A percentile compares a stretch with the other conserved stretches of the same genome.
Evolutionary conservation across 2,113 vertebrate genomes (phyloP).

Genomic region (Rhinoderma darwinii): DNA sequence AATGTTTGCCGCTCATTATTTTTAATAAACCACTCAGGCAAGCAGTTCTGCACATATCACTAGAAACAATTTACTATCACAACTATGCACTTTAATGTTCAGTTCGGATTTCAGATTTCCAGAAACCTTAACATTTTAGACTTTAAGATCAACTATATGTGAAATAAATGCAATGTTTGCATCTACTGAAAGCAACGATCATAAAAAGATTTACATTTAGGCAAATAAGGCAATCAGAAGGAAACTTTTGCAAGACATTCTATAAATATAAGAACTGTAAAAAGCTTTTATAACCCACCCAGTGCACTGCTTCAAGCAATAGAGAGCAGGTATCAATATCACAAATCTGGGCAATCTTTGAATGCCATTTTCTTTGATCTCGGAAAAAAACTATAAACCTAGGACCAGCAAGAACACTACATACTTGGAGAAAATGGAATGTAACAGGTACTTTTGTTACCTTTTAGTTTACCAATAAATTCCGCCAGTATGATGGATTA

Average conservation of each 20-base stretch:
- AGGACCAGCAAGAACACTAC: neutral
- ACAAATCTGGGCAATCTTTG: neutral
- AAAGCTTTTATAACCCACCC: neutral
- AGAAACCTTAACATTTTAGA: neutral
- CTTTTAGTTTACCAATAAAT: too few species aligned
- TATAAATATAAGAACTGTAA: neutral
- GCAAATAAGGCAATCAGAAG: neutral
- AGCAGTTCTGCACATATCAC: neutral
- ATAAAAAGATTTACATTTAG: neutral
- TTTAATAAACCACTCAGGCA: conserved; percentile 2
- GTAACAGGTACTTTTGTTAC: neutral
- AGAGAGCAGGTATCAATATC: neutral
- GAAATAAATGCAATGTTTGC: neutral
- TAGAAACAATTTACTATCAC: neutral
- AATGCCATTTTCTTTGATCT: neutral
- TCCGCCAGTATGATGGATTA: too few species aligned
- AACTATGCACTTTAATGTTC: neutral
- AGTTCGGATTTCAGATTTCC: neutral
- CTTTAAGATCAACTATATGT: neutral
- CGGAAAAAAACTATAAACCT: neutral
- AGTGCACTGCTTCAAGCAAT: neutral
- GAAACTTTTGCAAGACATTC: neutral
- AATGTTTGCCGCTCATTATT: conserved; percentile 10
- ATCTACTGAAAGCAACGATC: neutral
- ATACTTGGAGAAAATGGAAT: neutral